Evolutionary conservation across 2,797 vertebrate species (phyloP), one percentile per base, ranked within the genome.

Genomic region (Prionace glauca): DNA sequence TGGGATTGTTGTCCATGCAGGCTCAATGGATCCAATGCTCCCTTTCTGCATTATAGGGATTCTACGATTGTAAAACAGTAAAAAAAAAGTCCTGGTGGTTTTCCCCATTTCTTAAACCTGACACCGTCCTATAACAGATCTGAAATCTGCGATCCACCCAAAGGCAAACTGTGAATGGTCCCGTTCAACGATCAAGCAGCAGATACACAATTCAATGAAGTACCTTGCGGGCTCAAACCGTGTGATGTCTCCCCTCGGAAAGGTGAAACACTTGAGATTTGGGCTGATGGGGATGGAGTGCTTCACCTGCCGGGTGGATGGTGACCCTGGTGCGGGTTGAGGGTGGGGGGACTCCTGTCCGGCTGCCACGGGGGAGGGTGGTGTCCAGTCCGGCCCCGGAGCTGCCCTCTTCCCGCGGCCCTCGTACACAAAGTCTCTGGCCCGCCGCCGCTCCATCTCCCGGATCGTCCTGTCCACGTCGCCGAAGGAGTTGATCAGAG

Each of bases 241-340:
- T 0, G 98, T 98, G 96, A 98, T 96, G 95, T 99, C 97, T 0
- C 98, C 98, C 97, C 97, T 98, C 32, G 98, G 98, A 96, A 99
- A 99, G 95, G 99, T 98, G 24, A 98, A 98, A 96, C 99, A 99
- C 96, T 97, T 98, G 96, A 99, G 98, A 96, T 98, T 98, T 20
- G 98, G 96, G 96, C 97, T 98, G 72, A 97, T 88, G 45, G 96
- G 81, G 1, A 96, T 8, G 0, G 18, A 1, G 12, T 96, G 45
- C 0, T 11, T 41, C 45, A 74, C 95, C 56, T 56, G 50, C 50
- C 50, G 50, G 50, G 50, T 56, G 50, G 50, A 56, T 56, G 50
- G 50, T 5, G 50, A 56, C 4, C 7, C 50, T 56, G 50, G 50
- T 56, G 50, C 5, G 50, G 50, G 50, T 3, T 56, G 2, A 56